Conservation (phyloP, 2,113 vertebrate species). For the Grammomys surdaster region DNA sequence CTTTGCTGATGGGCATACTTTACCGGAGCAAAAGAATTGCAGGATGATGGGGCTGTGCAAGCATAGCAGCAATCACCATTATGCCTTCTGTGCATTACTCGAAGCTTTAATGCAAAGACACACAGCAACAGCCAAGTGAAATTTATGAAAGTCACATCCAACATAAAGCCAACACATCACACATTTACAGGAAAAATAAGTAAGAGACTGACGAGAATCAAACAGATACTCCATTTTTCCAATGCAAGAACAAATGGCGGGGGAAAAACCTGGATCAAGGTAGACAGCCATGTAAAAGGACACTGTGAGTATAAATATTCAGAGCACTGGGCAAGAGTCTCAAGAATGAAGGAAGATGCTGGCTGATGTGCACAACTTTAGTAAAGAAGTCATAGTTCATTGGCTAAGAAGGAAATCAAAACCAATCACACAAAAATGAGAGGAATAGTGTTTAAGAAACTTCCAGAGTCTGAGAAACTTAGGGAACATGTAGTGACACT, state of each 20-base stretch:
- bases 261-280: background rate
- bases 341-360: background rate
- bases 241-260: background rate
- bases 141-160: background rate
- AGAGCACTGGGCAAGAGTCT: background rate
- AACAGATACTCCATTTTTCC: background rate
- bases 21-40: background rate
- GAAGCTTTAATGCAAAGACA: background rate
- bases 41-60: too few species aligned
- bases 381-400: background rate
- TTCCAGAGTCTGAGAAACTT: background rate
- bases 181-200: background rate
- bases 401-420: conserved; percentile 29
- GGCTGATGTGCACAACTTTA: background rate
- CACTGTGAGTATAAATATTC: background rate
- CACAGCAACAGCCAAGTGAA: background rate
- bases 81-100: background rate
- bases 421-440: background rate
- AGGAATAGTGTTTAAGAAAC: background rate
- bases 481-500: background rate
- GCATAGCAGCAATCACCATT: background rate
- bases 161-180: conserved; percentile 2
- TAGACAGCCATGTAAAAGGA: background rate
- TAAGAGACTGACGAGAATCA: background rate
- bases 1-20: background rate